Percentiles rank a stretch among this genome's conserved stretches.
Conservation (phyloP, 2,113 vertebrate species). For the Actenoides lindsayi region DNA sequence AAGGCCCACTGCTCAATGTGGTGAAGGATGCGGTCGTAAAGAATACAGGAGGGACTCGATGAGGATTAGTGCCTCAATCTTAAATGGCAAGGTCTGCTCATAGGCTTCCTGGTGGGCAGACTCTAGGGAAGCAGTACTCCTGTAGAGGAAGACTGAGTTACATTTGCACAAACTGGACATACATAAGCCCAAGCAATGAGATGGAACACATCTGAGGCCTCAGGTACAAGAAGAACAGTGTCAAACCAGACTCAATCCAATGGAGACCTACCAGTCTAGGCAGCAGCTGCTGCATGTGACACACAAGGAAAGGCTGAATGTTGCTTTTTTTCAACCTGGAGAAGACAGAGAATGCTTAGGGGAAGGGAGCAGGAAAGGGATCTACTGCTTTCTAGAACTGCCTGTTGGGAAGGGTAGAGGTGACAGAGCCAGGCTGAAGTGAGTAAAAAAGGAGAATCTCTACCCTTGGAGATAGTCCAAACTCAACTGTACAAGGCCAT, state of each 20-base stretch:
- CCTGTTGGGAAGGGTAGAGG: background rate
- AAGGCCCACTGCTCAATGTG: fast-evolving
- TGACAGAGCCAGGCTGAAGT: background rate
- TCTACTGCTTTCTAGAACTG: background rate
- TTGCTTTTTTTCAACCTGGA: background rate
- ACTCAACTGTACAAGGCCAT: background rate
- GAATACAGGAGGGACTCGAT: background rate
- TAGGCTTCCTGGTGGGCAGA: background rate
- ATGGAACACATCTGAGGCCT: background rate
- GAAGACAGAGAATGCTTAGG: background rate
- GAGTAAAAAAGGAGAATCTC: background rate
- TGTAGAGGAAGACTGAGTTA: background rate
- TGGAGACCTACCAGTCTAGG: background rate
- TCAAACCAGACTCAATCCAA: fast-evolving
- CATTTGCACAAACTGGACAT: background rate
- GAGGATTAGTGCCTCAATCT: background rate
- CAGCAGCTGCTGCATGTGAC: background rate
- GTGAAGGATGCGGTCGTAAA: fast-evolving
- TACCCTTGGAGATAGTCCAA: background rate
- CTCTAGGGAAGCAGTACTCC: background rate
- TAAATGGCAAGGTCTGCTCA: background rate
- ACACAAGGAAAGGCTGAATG: background rate
- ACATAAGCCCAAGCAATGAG: background rate
- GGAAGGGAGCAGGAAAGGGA: background rate
- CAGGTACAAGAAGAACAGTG: fast-evolving